A percentile compares a stretch with the other conserved stretches of the same genome.
phyloP scores from a whole-genome alignment of 2,113 vertebrate species.

The Amia ocellicauda region DNA sequence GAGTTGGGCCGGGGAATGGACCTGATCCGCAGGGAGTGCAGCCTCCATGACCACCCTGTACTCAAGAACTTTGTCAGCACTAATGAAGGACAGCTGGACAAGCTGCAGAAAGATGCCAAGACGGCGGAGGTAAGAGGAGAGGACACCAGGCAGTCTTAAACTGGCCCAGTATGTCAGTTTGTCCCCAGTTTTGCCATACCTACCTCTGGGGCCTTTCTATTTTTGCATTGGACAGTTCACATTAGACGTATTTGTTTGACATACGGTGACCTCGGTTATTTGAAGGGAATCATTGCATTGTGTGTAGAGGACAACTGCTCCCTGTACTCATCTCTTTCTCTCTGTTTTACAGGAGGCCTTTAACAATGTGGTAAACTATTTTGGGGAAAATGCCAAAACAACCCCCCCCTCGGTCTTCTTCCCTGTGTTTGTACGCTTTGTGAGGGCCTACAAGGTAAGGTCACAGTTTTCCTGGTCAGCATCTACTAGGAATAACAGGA shows the following conservation, averaged over 20 bases:
- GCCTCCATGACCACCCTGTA: conserved; percentile 80
- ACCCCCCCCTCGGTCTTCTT: conserved; percentile 94
- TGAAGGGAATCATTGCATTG: conserved; percentile 18
- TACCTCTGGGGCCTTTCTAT: background rate
- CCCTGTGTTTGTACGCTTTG: conserved; percentile 92
- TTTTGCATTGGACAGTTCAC: background rate
- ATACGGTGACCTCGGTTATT: background rate
- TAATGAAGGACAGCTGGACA: conserved; percentile 82
- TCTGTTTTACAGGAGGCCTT: conserved; percentile 80
- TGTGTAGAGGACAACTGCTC: conserved; percentile 19
- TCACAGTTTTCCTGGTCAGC: background rate
- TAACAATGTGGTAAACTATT: conserved; percentile 88
- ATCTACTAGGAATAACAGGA: too few relatives aligned
- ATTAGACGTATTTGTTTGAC: background rate
- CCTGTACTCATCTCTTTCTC: conserved; percentile 9
- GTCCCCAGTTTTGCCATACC: too few relatives aligned
- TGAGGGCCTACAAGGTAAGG: conserved; percentile 91
- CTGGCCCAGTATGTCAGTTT: too few relatives aligned
- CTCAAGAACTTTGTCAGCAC: conserved; percentile 80
- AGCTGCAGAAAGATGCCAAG: conserved; percentile 85
- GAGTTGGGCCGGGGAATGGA: conserved; percentile 96
- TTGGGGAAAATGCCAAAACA: conserved; percentile 91
- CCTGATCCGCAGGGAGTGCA: conserved; percentile 83
- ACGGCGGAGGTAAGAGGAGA: conserved; percentile 82
- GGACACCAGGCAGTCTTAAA: too few relatives aligned